Evolutionary conservation across 2,113 vertebrate species (phyloP), one percentile per base, ranked within the genome.

Genomic region (Trinectes maculatus): DNA sequence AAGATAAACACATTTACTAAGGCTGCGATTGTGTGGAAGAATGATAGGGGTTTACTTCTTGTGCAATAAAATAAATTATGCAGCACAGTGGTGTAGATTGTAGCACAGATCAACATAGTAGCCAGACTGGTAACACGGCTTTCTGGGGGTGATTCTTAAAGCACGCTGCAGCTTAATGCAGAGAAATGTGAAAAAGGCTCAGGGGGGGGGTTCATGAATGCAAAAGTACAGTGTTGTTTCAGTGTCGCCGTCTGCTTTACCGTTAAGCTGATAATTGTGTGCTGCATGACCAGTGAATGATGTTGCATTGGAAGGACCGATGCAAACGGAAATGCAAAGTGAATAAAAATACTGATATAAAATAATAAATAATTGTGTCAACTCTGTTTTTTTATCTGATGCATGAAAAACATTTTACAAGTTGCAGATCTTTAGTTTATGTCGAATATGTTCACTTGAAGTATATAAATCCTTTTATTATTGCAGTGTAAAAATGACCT

Each of bases 1-100:
- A 86, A 85, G 80, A 85, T 88, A 87, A 87, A 88, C 82, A 84
- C 77, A 71, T 85, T 87, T 79, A 80, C 80, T 74, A 77, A 81
- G 77, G 77, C 79, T 82, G 83, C 49, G 47, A 74, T 85, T 85
- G 79, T 79, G 77, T 71, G 54, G 71, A 84, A 83, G 74, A 87
- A 69, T 77, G 82, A 86, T 86, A 36, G 68, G 34, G 85, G 53
- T 74, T 88, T 83, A 79, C 75, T 80, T 70, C 68, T 65, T 42
- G 72, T 79, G 83, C 79, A 78, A 79, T 80, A 71, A 74, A 87
- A 82, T 85, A 80, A 89, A 82, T 80, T 85, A 85, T 87, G 81
- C 84, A 83, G 76, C 79, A 71, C 53, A 40, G 49, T 76, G 80
- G 65, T 70, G 79, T 61, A 84, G 73, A 77, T 48, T 36, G 74